These are phyloP conservation scores for Stomatorhinus ivindoensis DNA, from an alignment of 2,113 vertebrate species.

Conservation along the genomic window DNA sequence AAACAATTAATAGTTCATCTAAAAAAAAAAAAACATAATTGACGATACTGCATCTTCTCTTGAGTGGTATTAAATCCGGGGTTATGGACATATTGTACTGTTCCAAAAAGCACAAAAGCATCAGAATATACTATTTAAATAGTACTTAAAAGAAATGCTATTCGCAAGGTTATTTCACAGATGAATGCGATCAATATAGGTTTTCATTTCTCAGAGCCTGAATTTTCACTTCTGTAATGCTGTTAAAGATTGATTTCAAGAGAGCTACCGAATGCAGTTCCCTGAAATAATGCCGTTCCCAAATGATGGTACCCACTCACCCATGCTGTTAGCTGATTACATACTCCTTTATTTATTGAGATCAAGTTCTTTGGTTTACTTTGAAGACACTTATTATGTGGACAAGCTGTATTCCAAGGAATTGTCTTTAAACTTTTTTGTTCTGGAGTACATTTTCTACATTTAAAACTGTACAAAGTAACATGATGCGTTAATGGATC, in stretches of 20 bases:
- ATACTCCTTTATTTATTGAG: neutral
- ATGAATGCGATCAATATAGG: neutral
- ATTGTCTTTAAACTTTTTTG: neutral
- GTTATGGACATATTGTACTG: neutral
- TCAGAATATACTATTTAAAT: neutral
- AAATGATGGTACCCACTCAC: neutral
- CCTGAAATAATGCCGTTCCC: neutral
- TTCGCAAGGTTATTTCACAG: neutral
- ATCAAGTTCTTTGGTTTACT: neutral
- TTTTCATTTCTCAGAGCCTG: neutral
- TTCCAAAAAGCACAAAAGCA: neutral
- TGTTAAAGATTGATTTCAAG: conserved; percentile 2
- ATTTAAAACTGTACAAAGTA: neutral
- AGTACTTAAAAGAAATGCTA: neutral
- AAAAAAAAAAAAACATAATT: neutral
- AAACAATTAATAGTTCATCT: neutral
- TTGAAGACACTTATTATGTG: neutral
- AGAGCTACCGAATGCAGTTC: neutral
- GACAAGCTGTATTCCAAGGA: neutral
- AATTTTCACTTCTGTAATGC: neutral
- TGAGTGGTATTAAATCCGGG: neutral
- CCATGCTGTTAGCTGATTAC: neutral
- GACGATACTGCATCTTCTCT: neutral
- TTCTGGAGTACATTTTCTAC: neutral
- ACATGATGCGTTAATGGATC: neutral